Conservation (phyloP, 2,797 vertebrate species). For the Euthynnus affinis region DNA sequence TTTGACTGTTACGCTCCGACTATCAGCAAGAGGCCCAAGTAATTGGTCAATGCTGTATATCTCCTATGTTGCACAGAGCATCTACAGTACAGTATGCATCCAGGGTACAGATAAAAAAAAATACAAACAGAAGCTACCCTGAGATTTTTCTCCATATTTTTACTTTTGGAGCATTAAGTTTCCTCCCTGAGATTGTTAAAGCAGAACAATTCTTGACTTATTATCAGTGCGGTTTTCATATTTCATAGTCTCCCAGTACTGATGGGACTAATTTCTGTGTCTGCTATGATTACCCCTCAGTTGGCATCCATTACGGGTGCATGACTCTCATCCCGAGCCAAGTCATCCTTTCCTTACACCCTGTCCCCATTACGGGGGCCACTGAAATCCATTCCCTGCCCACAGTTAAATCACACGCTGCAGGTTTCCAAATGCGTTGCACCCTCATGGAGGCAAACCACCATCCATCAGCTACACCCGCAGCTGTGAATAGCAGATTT, state of each 20-base stretch:
- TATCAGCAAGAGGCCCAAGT: slow-evolving; percentile 27
- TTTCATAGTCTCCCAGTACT: slow-evolving; percentile 53
- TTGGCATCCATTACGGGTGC: slow-evolving; percentile 65
- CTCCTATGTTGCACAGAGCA: background rate
- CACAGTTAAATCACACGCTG: slow-evolving; percentile 65
- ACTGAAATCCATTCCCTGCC: slow-evolving; percentile 60
- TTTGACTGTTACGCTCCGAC: background rate
- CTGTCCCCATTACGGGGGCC: slow-evolving; percentile 45
- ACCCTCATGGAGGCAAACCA: slow-evolving; percentile 35
- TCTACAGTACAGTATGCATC: background rate
- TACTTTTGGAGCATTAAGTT: slow-evolving; percentile 29
- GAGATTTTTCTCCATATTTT: background rate
- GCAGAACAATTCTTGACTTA: slow-evolving; percentile 32
- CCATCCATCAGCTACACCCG: slow-evolving; percentile 53
- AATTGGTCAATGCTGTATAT: slow-evolving; percentile 20
- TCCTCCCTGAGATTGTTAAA: slow-evolving; percentile 35
- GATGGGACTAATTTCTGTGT: slow-evolving; percentile 70
- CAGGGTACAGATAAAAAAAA: background rate
- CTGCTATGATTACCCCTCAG: slow-evolving; percentile 68
- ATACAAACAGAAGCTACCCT: background rate
- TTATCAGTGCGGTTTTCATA: slow-evolving; percentile 51
- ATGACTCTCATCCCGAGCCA: slow-evolving; percentile 62
- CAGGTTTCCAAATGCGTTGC: slow-evolving; percentile 52
- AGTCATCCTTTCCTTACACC: slow-evolving; percentile 51
- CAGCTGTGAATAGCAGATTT: slow-evolving; percentile 33